A percentile compares a stretch with the other conserved stretches of the same genome.
phyloP scores from a whole-genome alignment of 2,888 invertebrate genomes.

The Carabus problematicus region DNA sequence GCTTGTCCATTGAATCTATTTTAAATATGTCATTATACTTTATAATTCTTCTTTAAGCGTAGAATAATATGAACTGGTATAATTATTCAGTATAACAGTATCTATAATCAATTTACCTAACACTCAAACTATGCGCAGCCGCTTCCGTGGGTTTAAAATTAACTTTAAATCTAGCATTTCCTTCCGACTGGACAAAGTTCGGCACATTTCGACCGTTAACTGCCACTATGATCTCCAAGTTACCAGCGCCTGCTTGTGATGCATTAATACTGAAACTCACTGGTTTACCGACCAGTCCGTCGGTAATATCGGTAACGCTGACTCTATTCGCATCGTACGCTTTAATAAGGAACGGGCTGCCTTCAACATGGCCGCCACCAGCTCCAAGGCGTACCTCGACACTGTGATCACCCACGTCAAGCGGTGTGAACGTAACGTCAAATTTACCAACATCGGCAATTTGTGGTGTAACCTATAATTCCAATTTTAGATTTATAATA shows the following conservation, averaged over 20 bases:
- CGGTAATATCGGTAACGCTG: constrained; percentile 91
- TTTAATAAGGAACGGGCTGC: constrained; percentile 94
- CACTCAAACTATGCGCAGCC: constrained; percentile 88
- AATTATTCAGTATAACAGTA: background rate
- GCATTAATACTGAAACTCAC: constrained; percentile 93
- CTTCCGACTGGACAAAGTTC: constrained; percentile 97
- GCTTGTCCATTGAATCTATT: constrained; percentile 74
- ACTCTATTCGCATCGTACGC: constrained; percentile 96
- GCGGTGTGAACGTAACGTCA: constrained; percentile 73
- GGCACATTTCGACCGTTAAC: constrained; percentile 97
- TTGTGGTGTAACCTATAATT: constrained; percentile 55
- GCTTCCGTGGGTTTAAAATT: constrained; percentile 97
- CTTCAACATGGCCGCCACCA: constrained; percentile 78
- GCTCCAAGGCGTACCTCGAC: constrained; percentile 79
- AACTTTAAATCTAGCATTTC: constrained; percentile 91
- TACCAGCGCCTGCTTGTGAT: constrained; percentile 87
- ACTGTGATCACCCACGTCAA: constrained; percentile 93
- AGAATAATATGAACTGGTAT: background rate
- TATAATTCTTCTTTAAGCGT: background rate
- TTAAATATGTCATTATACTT: constrained; percentile 34
- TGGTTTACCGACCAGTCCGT: constrained; percentile 89
- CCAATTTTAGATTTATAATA: too few species aligned
- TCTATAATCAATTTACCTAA: constrained; percentile 63
- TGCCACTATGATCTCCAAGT: constrained; percentile 96
- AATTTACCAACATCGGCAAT: constrained; percentile 60